A percentile compares a stretch with the other conserved stretches of the same genome.
Conservation (phyloP, 2,888 invertebrate genomes). For the Nephrotoma guestfalica region DNA sequence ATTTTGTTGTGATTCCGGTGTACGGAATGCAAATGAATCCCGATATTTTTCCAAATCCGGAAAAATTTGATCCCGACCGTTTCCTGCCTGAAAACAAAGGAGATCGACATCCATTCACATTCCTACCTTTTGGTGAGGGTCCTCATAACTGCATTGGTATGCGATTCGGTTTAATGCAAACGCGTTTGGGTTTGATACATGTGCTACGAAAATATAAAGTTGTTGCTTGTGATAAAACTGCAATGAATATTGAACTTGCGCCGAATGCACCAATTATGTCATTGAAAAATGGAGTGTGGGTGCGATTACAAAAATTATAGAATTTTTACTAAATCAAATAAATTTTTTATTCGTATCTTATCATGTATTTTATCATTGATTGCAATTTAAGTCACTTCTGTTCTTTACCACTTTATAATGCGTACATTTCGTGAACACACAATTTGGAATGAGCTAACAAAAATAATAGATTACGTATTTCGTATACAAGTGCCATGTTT, state of each 20-base stretch:
- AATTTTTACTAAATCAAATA: too few species aligned
- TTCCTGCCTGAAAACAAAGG: slow-evolving; percentile 19
- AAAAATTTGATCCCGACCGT: slow-evolving; percentile 24
- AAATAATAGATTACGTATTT: too few species aligned
- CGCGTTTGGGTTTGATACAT: slow-evolving; percentile 20
- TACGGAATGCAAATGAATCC: slow-evolving; percentile 23
- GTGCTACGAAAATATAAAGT: slow-evolving; percentile 12
- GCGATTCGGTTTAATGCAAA: slow-evolving; percentile 28
- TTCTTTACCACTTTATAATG: too few species aligned
- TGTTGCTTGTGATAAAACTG: not conserved
- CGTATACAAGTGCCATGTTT: too few species aligned
- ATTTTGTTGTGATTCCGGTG: slow-evolving; percentile 17
- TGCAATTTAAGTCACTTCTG: too few species aligned
- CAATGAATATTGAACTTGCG: not conserved
- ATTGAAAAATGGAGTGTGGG: not conserved
- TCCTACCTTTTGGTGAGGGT: slow-evolving; percentile 25
- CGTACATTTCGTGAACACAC: too few species aligned
- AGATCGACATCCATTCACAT: slow-evolving; percentile 20
- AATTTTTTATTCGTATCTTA: too few species aligned
- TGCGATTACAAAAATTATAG: slow-evolving; percentile 24
- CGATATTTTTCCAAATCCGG: slow-evolving; percentile 23
- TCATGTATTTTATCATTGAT: too few species aligned
- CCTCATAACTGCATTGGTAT: slow-evolving; percentile 26
- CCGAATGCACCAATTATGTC: not conserved
- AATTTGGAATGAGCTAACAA: too few species aligned